phyloP scores from a whole-genome alignment of 37 sponge, comb jelly and placozoan genomes.

The Halisarca cf. caerulea region DNA sequence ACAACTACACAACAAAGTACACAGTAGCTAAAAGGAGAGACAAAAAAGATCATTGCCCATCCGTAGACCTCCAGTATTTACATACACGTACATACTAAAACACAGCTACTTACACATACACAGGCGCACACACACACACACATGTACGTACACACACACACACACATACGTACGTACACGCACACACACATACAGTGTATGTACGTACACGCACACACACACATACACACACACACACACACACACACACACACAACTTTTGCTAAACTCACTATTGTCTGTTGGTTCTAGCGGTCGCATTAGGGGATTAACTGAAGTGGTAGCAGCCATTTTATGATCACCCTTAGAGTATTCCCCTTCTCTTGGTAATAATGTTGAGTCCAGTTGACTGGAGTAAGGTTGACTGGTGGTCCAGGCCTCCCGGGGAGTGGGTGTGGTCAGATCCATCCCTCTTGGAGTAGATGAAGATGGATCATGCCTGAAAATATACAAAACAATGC shows the following conservation, averaged over 20 bases:
- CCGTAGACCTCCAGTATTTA: too few relatives aligned
- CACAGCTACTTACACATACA: not conserved
- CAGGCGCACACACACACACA: constrained; percentile 3
- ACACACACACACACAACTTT: constrained; percentile 14
- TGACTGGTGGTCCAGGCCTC: constrained; percentile 6
- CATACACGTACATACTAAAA: not conserved
- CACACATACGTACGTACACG: not conserved
- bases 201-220: not conserved
- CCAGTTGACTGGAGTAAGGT: too few relatives aligned
- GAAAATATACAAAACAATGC: not conserved
- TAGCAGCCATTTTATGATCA: not conserved
- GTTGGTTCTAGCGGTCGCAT: not conserved
- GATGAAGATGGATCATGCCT: not conserved
- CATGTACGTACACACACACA: constrained; percentile 6
- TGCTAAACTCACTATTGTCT: not conserved
- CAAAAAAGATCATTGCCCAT: too few relatives aligned
- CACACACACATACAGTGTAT: constrained; percentile 15
- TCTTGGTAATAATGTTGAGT: too few relatives aligned
- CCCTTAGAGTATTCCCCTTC: not conserved
- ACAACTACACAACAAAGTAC: too few relatives aligned
- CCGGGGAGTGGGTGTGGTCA: not conserved
- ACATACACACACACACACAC: not conserved
- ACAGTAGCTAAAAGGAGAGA: too few relatives aligned
- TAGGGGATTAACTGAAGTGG: not conserved
- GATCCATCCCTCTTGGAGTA: not conserved